Evolutionary conservation across 2,113 vertebrate genomes (phyloP), one percentile per base, ranked within the genome.

Genomic region (Tursiops truncatus): DNA sequence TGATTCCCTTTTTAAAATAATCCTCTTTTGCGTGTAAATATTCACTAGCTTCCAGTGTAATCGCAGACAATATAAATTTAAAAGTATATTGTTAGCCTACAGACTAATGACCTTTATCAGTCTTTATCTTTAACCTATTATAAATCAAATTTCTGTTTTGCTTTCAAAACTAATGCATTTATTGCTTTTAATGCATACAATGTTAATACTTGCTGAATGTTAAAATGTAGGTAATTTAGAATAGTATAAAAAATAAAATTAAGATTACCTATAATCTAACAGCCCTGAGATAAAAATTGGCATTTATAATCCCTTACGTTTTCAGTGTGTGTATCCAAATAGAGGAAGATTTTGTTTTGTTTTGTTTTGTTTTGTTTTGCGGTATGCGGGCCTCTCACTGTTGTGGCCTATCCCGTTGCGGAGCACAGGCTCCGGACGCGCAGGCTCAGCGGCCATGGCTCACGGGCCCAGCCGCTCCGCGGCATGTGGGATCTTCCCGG

Each of bases 161-260:
- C 18, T 97, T 95, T 81, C 73, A 44, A 82, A 89, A 81, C 14
- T 18, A 74, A 63, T 41, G 28, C 15, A 80, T 21, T 44, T 63
- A 18, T 38, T 83, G 26, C 33, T 82, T 85, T 95, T 90, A 47
- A 70, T 83, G 20, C 56, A 67, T 53, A 62, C 63, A 91, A 73
- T 62, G 33, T 95, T 95, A 82, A 73, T 83, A 58, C 20, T 85
- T 89, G 41, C 21, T 85, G 67, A 92, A 85, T 96, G 44, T 92
- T 80, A 84, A 79, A 65, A 80, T 83, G 8, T 58, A 73, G 26
- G 9, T 44, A 67, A 65, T n/a, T 77, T 77, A 87, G 3, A 89
- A 13, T 63, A 50, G 20, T 41, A 41, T 41, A 56, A 95, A 80
- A 87, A 62, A 67, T 41, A 79, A 68, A 71, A n/a, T 71, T 81